Percentiles rank a stretch among this genome's conserved stretches.
phyloP scores from a whole-genome alignment of 2,888 invertebrate species.

The Leptinotarsa peninsularis region DNA sequence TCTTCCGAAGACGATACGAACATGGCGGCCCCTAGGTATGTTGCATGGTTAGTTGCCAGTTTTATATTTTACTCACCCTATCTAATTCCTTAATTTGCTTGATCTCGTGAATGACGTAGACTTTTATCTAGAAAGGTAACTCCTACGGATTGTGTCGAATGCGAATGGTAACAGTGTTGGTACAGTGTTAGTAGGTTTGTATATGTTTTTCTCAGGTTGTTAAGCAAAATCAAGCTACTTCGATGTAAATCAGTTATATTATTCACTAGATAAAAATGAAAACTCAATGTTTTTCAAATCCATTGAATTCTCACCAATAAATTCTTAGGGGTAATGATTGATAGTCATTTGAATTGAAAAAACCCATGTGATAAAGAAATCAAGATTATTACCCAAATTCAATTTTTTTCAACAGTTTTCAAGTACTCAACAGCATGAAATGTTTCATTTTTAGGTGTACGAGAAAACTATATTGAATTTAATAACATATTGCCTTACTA shows the following conservation, averaged over 20 bases:
- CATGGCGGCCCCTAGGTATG: conserved; percentile 67
- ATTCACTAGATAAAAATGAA: no score
- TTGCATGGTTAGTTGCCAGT: conserved; percentile 65
- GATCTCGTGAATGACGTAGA: conserved; percentile 44
- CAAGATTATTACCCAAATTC: no score
- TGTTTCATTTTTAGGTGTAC: neutral
- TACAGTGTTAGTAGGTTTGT: conserved; percentile 42
- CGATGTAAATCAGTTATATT: no score
- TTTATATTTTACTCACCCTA: conserved; percentile 44
- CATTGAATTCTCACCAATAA: no score
- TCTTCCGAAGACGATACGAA: conserved; percentile 63
- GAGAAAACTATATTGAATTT: no score
- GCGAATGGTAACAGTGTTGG: conserved; percentile 35
- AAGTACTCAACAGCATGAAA: neutral
- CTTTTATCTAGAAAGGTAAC: conserved; percentile 34
- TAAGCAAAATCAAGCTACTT: conserved; percentile 9
- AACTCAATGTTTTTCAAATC: no score
- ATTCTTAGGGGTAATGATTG: no score
- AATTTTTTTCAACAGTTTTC: neutral
- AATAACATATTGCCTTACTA: no score
- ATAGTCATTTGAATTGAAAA: no score
- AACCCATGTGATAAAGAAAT: no score
- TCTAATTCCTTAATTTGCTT: conserved; percentile 45
- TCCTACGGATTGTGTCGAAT: conserved; percentile 30
- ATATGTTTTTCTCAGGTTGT: conserved; percentile 32